Percentiles rank a stretch among this genome's conserved stretches.
Conservation (phyloP, 2,797 vertebrate genomes). For the Pelobates cultripes region DNA sequence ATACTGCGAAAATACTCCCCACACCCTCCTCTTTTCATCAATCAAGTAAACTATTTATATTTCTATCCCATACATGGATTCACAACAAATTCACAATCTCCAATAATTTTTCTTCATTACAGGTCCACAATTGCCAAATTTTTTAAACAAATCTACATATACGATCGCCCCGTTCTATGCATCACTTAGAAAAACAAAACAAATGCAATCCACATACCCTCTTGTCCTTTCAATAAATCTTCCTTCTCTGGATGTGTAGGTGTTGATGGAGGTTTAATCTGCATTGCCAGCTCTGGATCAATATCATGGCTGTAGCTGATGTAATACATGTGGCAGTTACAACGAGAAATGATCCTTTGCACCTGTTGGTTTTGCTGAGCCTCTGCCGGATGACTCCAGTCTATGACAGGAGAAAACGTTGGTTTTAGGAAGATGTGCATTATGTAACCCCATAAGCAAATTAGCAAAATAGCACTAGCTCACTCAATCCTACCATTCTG, state of each 20-base stretch:
- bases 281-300: conserved; percentile 90
- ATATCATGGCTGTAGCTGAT: conserved; percentile 98
- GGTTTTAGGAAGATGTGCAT: not conserved
- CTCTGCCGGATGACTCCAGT: conserved; percentile 95
- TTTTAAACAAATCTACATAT: not conserved
- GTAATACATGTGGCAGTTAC: conserved; percentile 98
- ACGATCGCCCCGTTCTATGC: not conserved
- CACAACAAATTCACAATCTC: too few species aligned
- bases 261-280: conserved; percentile 93
- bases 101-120: not conserved
- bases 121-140: not conserved
- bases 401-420: conserved; percentile 64
- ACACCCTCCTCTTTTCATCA: too few species aligned
- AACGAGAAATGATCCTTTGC: conserved; percentile 96
- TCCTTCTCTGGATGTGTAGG: conserved; percentile 90
- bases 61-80: too few species aligned
- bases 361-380: conserved; percentile 93
- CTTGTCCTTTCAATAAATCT: conserved; percentile 95
- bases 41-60: too few species aligned
- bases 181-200: not conserved
- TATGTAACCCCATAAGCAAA: not conserved
- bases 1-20: too few species aligned
- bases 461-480: not conserved
- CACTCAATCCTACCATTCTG: not conserved
- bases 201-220: conserved; percentile 73